Evolutionary conservation across 1,140 invertebrate species (phyloP).

Genomic region (Drosophila pandora): DNA sequence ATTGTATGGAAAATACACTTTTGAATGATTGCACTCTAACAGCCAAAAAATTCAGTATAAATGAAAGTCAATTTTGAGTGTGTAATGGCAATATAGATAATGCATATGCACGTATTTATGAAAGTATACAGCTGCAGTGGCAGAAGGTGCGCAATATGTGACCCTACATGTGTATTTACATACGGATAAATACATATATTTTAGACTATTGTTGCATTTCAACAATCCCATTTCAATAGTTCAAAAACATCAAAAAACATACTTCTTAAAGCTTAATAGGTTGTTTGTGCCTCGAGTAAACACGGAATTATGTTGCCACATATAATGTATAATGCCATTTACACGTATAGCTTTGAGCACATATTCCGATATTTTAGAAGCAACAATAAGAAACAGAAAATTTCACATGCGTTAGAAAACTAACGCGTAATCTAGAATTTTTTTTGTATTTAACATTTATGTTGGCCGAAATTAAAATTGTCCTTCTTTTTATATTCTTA

Average conservation of each 20-base stretch:
- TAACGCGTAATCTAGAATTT: slow-evolving; percentile 27
- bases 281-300: slow-evolving; percentile 2
- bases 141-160: slow-evolving; percentile 39
- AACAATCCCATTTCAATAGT: slow-evolving; percentile 39
- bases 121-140: slow-evolving; percentile 24
- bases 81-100: slow-evolving; percentile 46
- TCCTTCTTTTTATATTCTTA: slow-evolving; percentile 23
- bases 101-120: slow-evolving; percentile 27
- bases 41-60: slow-evolving; percentile 33
- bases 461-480: slow-evolving; percentile 30
- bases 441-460: slow-evolving; percentile 8
- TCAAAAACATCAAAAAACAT: slow-evolving; percentile 1
- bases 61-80: slow-evolving; percentile 51
- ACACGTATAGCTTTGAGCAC: slow-evolving; percentile 28
- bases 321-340: slow-evolving; percentile 60
- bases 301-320: slow-evolving; percentile 43
- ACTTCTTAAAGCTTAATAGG: slow-evolving; percentile 13
- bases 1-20: background rate
- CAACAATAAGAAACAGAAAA: slow-evolving; percentile 70
- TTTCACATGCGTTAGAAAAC: slow-evolving; percentile 60
- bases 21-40: background rate
- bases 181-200: slow-evolving; percentile 16
- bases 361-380: slow-evolving; percentile 21
- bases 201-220: slow-evolving; percentile 25
- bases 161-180: slow-evolving; percentile 11